Percentiles rank a stretch among this genome's conserved stretches.
phyloP scores from a whole-genome alignment of 2,113 vertebrate genomes.

The Orientallactaga bullata region DNA sequence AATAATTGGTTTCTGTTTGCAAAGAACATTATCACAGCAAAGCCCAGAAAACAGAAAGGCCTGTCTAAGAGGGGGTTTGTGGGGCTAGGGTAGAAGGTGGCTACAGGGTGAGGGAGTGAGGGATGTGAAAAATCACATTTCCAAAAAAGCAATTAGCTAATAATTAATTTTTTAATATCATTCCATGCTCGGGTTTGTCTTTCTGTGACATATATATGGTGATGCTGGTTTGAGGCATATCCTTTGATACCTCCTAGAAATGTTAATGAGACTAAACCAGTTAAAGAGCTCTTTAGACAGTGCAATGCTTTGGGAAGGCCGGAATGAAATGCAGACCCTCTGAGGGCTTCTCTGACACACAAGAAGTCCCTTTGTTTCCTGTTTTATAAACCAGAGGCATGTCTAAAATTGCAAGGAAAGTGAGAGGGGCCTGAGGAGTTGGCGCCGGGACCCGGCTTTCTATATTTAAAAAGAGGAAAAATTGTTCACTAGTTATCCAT shows the following conservation, averaged over 20 bases:
- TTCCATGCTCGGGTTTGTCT: constrained; percentile 63
- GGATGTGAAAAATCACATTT: constrained; percentile 54
- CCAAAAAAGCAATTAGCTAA: constrained; percentile 67
- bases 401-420: constrained; percentile 86
- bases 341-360: constrained; percentile 89
- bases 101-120: neutral
- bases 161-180: constrained; percentile 66
- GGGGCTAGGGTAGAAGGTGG: constrained; percentile 28
- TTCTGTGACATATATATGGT: constrained; percentile 60
- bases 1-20: constrained; percentile 80
- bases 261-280: constrained; percentile 92
- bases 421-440: constrained; percentile 87
- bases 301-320: constrained; percentile 81
- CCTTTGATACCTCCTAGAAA: constrained; percentile 93
- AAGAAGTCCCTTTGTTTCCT: constrained; percentile 94
- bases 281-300: constrained; percentile 88
- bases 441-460: constrained; percentile 75
- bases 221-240: constrained; percentile 71
- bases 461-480: constrained; percentile 78
- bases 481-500: constrained; percentile 69
- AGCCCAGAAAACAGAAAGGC: constrained; percentile 60
- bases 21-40: constrained; percentile 72
- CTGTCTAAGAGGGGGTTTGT: neutral
- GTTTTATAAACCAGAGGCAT: constrained; percentile 90
- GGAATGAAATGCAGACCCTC: constrained; percentile 89